Conservation (phyloP, 2,888 invertebrate species). For the Clostera curtula region DNA sequence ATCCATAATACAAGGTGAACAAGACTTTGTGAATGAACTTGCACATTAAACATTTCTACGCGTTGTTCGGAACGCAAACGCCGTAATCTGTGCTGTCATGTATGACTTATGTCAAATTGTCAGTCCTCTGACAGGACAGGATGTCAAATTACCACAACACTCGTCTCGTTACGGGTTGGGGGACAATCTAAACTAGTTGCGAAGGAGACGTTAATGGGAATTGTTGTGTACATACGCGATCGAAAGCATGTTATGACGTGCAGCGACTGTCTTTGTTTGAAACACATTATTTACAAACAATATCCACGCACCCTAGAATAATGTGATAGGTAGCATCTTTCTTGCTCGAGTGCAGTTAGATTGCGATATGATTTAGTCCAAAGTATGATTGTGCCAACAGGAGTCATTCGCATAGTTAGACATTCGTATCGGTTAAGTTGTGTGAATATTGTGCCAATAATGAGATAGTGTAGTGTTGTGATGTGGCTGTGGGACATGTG, state of each 20-base stretch:
- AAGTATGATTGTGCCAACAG: constrained; percentile 72
- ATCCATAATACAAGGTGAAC: no score
- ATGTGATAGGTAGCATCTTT: constrained; percentile 50
- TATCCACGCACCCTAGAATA: constrained; percentile 38
- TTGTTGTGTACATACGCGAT: constrained; percentile 36
- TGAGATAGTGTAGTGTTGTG: constrained; percentile 75
- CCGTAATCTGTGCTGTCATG: no score
- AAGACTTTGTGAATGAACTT: no score
- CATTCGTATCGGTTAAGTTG: constrained; percentile 67
- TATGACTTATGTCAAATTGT: no score
- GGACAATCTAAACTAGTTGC: constrained; percentile 32
- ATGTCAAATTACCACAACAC: constrained; percentile 16
- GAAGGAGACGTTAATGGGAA: constrained; percentile 37
- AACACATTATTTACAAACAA: constrained; percentile 48
- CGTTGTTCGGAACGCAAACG: no score
- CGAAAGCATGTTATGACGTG: constrained; percentile 71
- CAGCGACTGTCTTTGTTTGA: constrained; percentile 68
- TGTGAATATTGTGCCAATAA: constrained; percentile 73
- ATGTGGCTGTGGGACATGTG: constrained; percentile 74
- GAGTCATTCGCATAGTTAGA: constrained; percentile 68
- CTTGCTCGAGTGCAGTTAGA: constrained; percentile 33
- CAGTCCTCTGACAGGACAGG: no score
- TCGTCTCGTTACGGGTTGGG: constrained; percentile 17
- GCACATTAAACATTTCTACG: no score
- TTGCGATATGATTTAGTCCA: constrained; percentile 58